A percentile compares a stretch with the other conserved stretches of the same genome.
Evolutionary conservation across 2,113 vertebrate genomes (phyloP).

Genomic region (Cottus gobio): DNA sequence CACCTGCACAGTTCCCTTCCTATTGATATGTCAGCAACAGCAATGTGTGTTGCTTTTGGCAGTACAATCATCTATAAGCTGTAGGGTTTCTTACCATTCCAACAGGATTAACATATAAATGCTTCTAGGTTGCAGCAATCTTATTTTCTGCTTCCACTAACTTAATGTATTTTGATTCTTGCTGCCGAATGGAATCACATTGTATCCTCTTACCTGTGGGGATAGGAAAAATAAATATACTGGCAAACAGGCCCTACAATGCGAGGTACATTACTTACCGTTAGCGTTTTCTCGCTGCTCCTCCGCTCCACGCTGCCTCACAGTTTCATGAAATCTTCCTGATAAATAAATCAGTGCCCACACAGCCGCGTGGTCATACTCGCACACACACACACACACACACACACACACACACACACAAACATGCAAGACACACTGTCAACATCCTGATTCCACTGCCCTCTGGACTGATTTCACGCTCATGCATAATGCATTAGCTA

Average conservation of each 20-base stretch:
- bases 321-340: slow-evolving; percentile 36
- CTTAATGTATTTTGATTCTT: neutral
- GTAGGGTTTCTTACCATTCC: neutral
- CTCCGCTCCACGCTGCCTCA: neutral
- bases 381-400: slow-evolving; percentile 5
- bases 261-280: neutral
- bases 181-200: neutral
- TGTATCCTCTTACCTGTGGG: slow-evolving; percentile 6
- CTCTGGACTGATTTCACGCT: slow-evolving; percentile 60
- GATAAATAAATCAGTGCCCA: slow-evolving; percentile 61
- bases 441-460: slow-evolving; percentile 47
- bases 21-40: neutral
- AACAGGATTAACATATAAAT: slow-evolving; percentile 8
- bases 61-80: neutral
- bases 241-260: neutral
- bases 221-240: neutral
- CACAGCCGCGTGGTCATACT: slow-evolving; percentile 17
- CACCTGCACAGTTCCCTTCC: neutral
- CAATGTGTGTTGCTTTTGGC: neutral
- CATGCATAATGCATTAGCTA: slow-evolving; percentile 64
- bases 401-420: slow-evolving; percentile 19
- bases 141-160: neutral
- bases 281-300: slow-evolving; percentile 26
- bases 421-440: slow-evolving; percentile 40
- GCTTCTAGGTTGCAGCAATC: neutral